Percentiles rank a stretch among this genome's conserved stretches.
phyloP scores from a whole-genome alignment of 2,888 invertebrate species.

The Leucophenga maculata region DNA sequence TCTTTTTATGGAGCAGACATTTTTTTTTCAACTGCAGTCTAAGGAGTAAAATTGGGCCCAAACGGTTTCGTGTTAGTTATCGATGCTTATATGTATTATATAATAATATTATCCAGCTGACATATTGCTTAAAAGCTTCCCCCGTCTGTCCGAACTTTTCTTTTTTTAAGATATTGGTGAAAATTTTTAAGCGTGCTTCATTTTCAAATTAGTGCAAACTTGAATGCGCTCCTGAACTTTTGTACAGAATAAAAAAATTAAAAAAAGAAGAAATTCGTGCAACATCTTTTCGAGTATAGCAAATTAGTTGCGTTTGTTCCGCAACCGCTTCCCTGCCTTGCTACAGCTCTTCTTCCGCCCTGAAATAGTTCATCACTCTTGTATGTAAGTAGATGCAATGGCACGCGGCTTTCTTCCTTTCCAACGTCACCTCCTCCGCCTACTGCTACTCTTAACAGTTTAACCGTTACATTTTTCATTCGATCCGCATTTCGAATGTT shows the following conservation, averaged over 20 bases:
- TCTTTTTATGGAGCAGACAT: no score
- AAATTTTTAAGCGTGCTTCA: no score
- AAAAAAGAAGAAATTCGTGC: constrained; percentile 2
- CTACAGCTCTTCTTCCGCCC: neutral
- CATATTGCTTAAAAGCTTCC: no score
- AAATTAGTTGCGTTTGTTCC: constrained; percentile 18
- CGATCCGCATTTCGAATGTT: constrained; percentile 22
- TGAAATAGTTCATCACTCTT: neutral
- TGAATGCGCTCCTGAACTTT: neutral
- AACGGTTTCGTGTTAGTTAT: no score
- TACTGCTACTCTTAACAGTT: neutral
- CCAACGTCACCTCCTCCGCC: neutral
- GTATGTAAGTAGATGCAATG: constrained; percentile 13
- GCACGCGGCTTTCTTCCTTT: neutral
- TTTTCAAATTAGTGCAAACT: no score
- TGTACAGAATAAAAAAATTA: neutral
- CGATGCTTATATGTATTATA: no score
- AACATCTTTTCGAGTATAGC: constrained; percentile 21
- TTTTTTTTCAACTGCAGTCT: no score
- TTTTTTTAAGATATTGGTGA: no score
- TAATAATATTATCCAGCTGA: no score
- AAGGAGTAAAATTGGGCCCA: no score
- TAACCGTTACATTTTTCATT: constrained; percentile 27
- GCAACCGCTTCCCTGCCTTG: neutral
- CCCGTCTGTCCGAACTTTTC: no score